A percentile compares a stretch with the other conserved stretches of the same genome.
phyloP scores from a whole-genome alignment of 2,888 invertebrate genomes.

The Blera fallax region DNA sequence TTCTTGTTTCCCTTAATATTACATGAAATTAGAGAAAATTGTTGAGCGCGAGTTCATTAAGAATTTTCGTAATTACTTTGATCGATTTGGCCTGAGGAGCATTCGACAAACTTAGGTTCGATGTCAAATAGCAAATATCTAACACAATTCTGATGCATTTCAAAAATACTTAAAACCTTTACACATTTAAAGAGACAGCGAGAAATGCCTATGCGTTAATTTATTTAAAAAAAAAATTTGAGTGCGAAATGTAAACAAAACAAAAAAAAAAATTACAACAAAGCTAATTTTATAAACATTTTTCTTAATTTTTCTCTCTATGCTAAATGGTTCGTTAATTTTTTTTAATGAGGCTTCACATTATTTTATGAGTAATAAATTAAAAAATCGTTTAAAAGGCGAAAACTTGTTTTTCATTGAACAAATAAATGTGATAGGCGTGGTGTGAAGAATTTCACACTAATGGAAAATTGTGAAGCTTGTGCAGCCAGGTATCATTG shows the following conservation, averaged over 20 bases:
- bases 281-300: not conserved
- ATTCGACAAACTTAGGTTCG: not conserved
- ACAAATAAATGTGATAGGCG: not conserved
- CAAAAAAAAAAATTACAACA: not conserved
- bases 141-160: not conserved
- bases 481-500: not conserved
- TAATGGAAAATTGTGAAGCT: not conserved
- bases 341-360: slow-evolving; percentile 32
- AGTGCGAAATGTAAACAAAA: slow-evolving; percentile 26
- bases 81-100: not conserved
- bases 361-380: slow-evolving; percentile 37
- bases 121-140: slow-evolving; percentile 9
- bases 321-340: slow-evolving; percentile 23
- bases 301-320: not conserved
- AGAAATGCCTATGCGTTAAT: not conserved
- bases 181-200: not conserved
- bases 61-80: slow-evolving; percentile 44
- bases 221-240: slow-evolving; percentile 12
- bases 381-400: not conserved
- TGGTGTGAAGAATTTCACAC: not conserved
- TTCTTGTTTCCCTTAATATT: slow-evolving; percentile 42
- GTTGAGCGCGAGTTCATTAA: slow-evolving; percentile 19
- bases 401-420: not conserved
- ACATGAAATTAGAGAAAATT: slow-evolving; percentile 41
- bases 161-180: not conserved